A percentile compares a stretch with the other conserved stretches of the same genome.
phyloP scores from a whole-genome alignment of 2,888 invertebrate species.

The Parapristionchus giblindavisi region DNA sequence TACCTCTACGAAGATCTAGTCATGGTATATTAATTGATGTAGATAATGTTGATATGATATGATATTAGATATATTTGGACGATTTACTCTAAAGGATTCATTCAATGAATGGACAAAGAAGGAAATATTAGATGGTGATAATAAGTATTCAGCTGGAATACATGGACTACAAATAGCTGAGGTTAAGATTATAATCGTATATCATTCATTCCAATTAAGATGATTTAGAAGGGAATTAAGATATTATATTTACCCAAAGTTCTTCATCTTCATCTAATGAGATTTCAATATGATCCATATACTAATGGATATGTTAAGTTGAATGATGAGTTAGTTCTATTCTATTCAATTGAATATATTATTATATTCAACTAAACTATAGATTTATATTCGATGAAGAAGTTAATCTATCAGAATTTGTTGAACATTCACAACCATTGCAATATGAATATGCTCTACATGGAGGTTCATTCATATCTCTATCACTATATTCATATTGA shows the following conservation, averaged over 20 bases:
- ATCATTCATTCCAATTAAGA: background rate
- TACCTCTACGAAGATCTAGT: background rate
- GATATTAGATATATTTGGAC: too few species aligned
- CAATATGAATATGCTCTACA: constrained; percentile 16
- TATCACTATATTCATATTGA: background rate
- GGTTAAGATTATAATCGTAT: background rate
- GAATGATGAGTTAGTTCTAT: background rate
- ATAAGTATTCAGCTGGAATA: background rate
- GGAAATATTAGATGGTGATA: constrained; percentile 12
- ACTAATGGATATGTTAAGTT: background rate
- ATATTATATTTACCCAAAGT: background rate
- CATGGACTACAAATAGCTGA: background rate
- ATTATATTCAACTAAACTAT: background rate
- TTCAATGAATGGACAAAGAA: background rate
- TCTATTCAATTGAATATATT: background rate
- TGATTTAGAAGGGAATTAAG: constrained; percentile 2
- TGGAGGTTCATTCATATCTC: constrained; percentile 5
- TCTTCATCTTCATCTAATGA: constrained; percentile 18
- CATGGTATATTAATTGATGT: background rate
- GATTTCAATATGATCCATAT: constrained; percentile 4
- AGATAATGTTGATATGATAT: too few species aligned
- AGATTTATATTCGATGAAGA: background rate
- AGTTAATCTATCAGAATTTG: background rate
- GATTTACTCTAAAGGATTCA: background rate
- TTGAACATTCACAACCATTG: background rate